Evolutionary conservation across 2,113 vertebrate genomes (phyloP).

Genomic region (Prinia subflava): DNA sequence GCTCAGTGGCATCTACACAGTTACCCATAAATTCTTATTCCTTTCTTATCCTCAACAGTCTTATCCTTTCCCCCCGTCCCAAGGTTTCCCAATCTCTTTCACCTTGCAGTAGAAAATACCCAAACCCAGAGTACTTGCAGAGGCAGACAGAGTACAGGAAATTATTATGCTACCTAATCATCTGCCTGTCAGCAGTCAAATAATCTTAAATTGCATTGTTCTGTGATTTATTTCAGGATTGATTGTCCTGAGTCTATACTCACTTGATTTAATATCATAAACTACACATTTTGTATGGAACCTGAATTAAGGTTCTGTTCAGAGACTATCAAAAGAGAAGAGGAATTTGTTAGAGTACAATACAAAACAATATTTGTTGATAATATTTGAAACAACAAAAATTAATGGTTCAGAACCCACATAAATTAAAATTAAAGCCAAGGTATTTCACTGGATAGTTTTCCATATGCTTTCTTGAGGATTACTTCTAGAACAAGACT

Average conservation of each 20-base stretch:
- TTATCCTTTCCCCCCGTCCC: rapidly evolving
- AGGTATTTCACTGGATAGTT: constrained; percentile 20
- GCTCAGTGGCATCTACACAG: neutral
- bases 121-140: constrained; percentile 5
- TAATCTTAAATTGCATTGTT: constrained; percentile 69
- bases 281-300: constrained; percentile 9
- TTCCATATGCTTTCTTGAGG: constrained; percentile 21
- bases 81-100: neutral
- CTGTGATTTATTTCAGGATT: constrained; percentile 48
- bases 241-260: constrained; percentile 37
- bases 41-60: neutral
- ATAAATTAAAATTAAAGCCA: constrained; percentile 37
- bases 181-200: constrained; percentile 61
- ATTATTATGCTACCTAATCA: constrained; percentile 47
- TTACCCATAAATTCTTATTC: neutral
- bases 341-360: neutral
- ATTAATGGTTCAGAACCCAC: neutral
- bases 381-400: neutral
- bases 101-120: neutral
- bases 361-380: neutral
- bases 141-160: constrained; percentile 29
- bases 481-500: constrained; percentile 35
- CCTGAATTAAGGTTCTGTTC: constrained; percentile 49
- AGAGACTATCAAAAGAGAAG: constrained; percentile 4
- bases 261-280: constrained; percentile 51